phyloP scores from a whole-genome alignment of 1,140 invertebrate genomes.

The Heliothis subflexa region DNA sequence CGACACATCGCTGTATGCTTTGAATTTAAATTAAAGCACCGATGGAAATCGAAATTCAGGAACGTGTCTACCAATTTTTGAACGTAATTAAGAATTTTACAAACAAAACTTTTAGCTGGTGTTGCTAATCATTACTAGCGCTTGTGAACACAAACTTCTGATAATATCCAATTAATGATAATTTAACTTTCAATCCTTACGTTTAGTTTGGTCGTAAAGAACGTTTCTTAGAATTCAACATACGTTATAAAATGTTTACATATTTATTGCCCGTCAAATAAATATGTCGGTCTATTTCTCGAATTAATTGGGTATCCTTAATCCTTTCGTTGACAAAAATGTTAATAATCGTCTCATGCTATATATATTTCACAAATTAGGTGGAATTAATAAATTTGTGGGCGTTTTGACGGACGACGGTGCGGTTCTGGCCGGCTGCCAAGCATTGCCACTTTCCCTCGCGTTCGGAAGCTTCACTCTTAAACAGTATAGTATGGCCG shows the following conservation, averaged over 20 bases:
- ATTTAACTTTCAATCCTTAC: conserved; percentile 7
- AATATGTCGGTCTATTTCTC: conserved; percentile 47
- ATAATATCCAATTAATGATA: background rate
- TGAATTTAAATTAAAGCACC: conserved; percentile 77
- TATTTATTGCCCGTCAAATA: conserved; percentile 40
- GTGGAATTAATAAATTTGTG: conserved; percentile 77
- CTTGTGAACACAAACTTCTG: background rate
- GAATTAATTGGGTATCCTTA: conserved; percentile 66
- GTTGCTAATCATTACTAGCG: background rate
- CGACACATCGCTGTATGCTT: conserved; percentile 73
- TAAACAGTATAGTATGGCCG: conserved; percentile 55
- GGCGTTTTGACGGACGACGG: conserved; percentile 65
- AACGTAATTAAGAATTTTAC: conserved; percentile 40
- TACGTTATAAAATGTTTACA: conserved; percentile 36
- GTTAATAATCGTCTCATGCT: conserved; percentile 72
- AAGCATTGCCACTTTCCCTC: conserved; percentile 73
- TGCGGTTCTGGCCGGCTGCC: conserved; percentile 65
- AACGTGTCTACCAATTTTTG: conserved; percentile 64
- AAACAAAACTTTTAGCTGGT: background rate
- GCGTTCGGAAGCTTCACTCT: conserved; percentile 65
- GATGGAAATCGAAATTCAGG: conserved; percentile 68
- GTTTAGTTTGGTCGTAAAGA: conserved; percentile 25
- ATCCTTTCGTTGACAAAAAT: conserved; percentile 77
- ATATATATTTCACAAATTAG: conserved; percentile 79
- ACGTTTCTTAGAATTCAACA: conserved; percentile 32